Base-by-base conservation (phyloP, 1,140 invertebrate species). In the Tribolium castaneum region DNA sequence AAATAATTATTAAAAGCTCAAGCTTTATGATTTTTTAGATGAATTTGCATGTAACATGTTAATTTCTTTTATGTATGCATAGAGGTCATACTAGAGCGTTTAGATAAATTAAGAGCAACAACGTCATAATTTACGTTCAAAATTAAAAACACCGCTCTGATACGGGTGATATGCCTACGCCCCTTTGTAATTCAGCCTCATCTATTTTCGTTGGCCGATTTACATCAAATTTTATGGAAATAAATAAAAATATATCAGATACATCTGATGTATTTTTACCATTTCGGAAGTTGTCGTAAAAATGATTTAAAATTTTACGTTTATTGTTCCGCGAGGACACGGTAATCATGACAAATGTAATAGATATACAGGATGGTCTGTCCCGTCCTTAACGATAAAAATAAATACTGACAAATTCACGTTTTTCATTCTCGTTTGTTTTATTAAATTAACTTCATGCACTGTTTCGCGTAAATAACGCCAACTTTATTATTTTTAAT, bases 291-390 rank as follows among this genome's bases (percentile, higher is more conserved):
- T 59, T 59, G 54, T 19, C 54, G 22, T 59, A 59, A 59, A 59
- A 59, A 59, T 59, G 54, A 59, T 59, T 59, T 59, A 59, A 59
- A 45, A 59, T 59, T 59, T 59, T 59, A 59, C 19, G 54, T 59
- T 59, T 59, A 59, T 59, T 59, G 54, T 59, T 25, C 54, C 54
- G 54, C 14, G 54, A 59, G 54, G 54, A 59, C 54, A 59, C 54
- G 22, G 54, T 25, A 59, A 25, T 59, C 54, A 59, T 59, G 54
- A 59, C 39, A 59, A 59, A 59, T 22, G 54, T 22, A n/a, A 25
- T 45, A 45, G 39, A 45, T 45, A 45, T 45, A 45, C 39, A 45
- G 39, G 39, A 9, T 45, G 39, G 39, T 45, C n/a, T 45, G 39
- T 45, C 39, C 39, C 39, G 39, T 45, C 6, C 39, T 45, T 45